These are phyloP conservation scores for Thalassarche chlororhynchos DNA, from an alignment of 2,113 vertebrate genomes.

Conservation along the genomic window DNA sequence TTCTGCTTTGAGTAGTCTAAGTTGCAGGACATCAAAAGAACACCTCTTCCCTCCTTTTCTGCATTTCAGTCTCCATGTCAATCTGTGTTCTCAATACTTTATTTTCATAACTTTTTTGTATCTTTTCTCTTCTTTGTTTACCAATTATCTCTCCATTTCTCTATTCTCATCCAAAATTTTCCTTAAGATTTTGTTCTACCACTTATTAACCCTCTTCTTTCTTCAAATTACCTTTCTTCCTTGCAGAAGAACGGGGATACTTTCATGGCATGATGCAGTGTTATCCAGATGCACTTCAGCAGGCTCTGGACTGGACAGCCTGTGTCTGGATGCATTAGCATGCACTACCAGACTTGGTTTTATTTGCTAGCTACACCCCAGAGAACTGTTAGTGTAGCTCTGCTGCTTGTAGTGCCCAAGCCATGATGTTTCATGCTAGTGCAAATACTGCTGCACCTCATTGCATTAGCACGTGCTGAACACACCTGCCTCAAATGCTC, in stretches of 20 bases:
- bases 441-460: background rate
- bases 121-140: background rate
- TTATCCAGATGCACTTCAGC: background rate
- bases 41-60: background rate
- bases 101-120: background rate
- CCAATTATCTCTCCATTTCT: background rate
- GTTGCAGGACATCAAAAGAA: background rate
- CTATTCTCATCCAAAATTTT: background rate
- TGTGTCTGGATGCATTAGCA: background rate
- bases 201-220: background rate
- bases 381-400: background rate
- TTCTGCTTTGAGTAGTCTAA: background rate
- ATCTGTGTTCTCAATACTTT: background rate
- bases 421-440: background rate
- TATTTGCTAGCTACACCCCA: background rate
- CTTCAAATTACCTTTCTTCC: background rate
- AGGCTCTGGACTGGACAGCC: background rate
- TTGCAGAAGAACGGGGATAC: background rate
- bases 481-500: background rate
- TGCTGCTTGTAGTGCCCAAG: background rate
- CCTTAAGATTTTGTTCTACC: background rate
- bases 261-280: rapidly evolving
- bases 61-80: background rate
- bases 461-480: background rate
- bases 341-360: background rate